Percentiles rank a stretch among this genome's conserved stretches.
Evolutionary conservation across 2,888 invertebrate genomes (phyloP).

Genomic region (Drosophila heteroneura): DNA sequence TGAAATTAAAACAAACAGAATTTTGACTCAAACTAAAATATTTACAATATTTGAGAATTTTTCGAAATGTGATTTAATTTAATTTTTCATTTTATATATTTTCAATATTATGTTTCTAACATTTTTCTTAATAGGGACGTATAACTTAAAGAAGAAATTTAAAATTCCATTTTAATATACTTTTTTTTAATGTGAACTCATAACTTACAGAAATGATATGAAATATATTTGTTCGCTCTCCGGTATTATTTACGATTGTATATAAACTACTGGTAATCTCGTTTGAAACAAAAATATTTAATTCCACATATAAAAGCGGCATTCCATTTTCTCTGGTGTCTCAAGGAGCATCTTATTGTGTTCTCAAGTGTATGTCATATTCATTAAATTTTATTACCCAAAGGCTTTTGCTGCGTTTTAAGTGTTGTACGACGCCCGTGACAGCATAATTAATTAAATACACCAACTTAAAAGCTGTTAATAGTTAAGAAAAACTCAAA

Average conservation of each 20-base stretch:
- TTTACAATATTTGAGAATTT: background rate
- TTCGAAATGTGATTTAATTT: background rate
- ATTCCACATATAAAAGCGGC: background rate
- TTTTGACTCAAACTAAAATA: background rate
- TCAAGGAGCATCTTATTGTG: conserved; percentile 23
- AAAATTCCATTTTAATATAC: background rate
- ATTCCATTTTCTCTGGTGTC: conserved; percentile 14
- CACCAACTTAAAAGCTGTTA: conserved; percentile 24
- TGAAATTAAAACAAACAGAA: background rate
- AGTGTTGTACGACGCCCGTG: conserved; percentile 40
- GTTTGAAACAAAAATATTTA: background rate
- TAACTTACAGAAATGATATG: background rate
- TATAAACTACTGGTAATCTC: conserved; percentile 1
- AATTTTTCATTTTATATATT: background rate
- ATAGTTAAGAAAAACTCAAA: background rate
- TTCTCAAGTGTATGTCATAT: conserved; percentile 49
- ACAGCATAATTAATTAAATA: conserved; percentile 59
- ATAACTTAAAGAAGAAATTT: background rate
- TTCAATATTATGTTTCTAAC: background rate
- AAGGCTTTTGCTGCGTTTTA: conserved; percentile 30
- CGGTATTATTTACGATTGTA: background rate
- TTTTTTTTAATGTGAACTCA: background rate
- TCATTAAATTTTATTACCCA: conserved; percentile 58
- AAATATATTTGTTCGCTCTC: background rate
- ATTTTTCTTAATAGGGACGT: background rate